These are phyloP conservation scores for Drosophila murphyi DNA, from an alignment of 1,140 invertebrate genomes.

Conservation along the genomic window DNA sequence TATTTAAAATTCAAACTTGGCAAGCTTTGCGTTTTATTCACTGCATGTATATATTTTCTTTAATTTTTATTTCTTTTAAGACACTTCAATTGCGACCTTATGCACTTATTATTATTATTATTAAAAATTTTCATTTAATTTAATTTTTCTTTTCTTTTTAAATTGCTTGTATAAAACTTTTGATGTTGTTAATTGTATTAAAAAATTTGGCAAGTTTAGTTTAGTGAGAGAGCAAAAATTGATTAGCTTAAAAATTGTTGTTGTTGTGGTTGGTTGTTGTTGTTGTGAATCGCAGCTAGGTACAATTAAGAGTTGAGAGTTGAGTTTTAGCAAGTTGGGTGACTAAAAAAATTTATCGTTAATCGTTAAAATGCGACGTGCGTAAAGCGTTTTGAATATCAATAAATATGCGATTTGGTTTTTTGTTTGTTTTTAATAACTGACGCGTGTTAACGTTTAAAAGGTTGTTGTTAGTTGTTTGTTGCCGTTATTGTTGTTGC, in stretches of 20 bases:
- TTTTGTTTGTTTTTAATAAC: slow-evolving; percentile 23
- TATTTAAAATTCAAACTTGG: slow-evolving; percentile 39
- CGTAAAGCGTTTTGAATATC: slow-evolving; percentile 43
- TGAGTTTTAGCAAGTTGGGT: slow-evolving; percentile 35
- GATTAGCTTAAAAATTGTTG: slow-evolving; percentile 42
- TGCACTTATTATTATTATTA: slow-evolving; percentile 55
- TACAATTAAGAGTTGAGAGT: slow-evolving; percentile 42
- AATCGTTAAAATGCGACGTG: slow-evolving; percentile 26
- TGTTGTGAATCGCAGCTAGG: slow-evolving; percentile 39
- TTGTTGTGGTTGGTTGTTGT: slow-evolving; percentile 27
- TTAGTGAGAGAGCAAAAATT: slow-evolving; percentile 46
- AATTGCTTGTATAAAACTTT: slow-evolving; percentile 33
- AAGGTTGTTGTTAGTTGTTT: slow-evolving; percentile 37
- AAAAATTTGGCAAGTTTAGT: slow-evolving; percentile 74
- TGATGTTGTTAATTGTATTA: slow-evolving; percentile 23
- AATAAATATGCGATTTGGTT: slow-evolving; percentile 31
- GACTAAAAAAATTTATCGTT: slow-evolving; percentile 22
- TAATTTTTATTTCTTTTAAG: slow-evolving; percentile 59
- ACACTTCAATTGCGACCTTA: slow-evolving; percentile 74
- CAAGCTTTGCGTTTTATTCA: slow-evolving; percentile 24
- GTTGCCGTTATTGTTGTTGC: slow-evolving; percentile 35
- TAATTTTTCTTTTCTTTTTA: not conserved
- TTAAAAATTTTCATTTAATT: slow-evolving; percentile 10
- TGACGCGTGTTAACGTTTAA: slow-evolving; percentile 49
- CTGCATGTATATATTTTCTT: slow-evolving; percentile 25